Evolutionary conservation across 1,140 invertebrate genomes (phyloP).

Genomic region (Hydropsyche tenuis): DNA sequence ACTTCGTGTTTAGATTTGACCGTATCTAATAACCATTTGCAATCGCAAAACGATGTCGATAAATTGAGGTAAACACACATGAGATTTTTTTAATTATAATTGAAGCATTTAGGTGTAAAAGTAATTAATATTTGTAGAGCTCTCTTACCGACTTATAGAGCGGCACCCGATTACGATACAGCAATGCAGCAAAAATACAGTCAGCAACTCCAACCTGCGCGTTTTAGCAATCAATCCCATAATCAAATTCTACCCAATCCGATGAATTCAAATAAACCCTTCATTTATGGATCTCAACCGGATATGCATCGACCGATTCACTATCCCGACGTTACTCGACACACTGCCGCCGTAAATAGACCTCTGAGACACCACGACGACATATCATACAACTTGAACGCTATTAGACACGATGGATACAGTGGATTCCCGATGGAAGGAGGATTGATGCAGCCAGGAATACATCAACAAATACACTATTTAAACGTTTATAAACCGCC

Average conservation of each 20-base stretch:
- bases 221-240: constrained; percentile 57
- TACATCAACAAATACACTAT: constrained; percentile 62
- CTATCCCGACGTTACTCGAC: constrained; percentile 70
- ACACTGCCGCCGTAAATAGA: constrained; percentile 58
- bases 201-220: constrained; percentile 56
- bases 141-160: constrained; percentile 86
- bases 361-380: constrained; percentile 53
- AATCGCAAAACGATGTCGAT: constrained; percentile 52
- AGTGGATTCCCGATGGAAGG: constrained; percentile 52
- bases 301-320: constrained; percentile 66
- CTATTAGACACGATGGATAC: constrained; percentile 53
- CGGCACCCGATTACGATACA: constrained; percentile 93
- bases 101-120: background rate
- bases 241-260: constrained; percentile 52
- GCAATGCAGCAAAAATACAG: constrained; percentile 84
- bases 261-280: constrained; percentile 53
- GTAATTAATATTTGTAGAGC: constrained; percentile 60
- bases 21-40: constrained; percentile 54
- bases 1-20: constrained; percentile 74
- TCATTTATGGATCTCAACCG: constrained; percentile 69
- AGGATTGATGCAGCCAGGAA: constrained; percentile 55
- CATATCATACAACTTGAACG: constrained; percentile 55
- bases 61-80: constrained; percentile 51
- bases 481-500: constrained; percentile 81
- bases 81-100: constrained; percentile 1